Conservation (phyloP, 1,140 invertebrate genomes). For the Drosophila yakuba region DNA sequence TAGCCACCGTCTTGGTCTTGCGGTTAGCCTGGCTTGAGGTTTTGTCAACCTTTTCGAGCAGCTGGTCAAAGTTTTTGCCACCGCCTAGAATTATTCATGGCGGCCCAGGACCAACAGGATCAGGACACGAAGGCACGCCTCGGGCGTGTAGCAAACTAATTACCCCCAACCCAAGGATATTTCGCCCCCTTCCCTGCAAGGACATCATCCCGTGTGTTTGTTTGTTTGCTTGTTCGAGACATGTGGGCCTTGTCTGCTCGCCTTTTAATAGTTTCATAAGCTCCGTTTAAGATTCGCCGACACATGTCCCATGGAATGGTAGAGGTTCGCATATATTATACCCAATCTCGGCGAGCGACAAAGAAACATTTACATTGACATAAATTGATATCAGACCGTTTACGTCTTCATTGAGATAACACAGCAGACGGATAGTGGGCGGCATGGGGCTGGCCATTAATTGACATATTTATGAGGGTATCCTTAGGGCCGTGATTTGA, state of each 20-base stretch:
- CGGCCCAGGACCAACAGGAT: slow-evolving; percentile 13
- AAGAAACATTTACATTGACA: slow-evolving; percentile 73
- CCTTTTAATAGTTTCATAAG: slow-evolving; percentile 84
- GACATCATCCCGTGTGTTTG: slow-evolving; percentile 32
- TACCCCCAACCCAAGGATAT: slow-evolving; percentile 54
- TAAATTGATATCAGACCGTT: slow-evolving; percentile 82
- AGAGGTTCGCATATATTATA: slow-evolving; percentile 63
- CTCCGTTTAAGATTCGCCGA: slow-evolving; percentile 84
- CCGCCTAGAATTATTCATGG: slow-evolving; percentile 74
- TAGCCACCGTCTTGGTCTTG: slow-evolving; percentile 59
- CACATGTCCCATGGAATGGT: slow-evolving; percentile 70
- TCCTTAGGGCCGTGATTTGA: slow-evolving; percentile 70
- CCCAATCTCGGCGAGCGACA: slow-evolving; percentile 44
- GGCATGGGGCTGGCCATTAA: slow-evolving; percentile 61
- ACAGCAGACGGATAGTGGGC: slow-evolving; percentile 19
- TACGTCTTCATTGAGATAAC: slow-evolving; percentile 80
- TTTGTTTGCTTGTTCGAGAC: slow-evolving; percentile 65
- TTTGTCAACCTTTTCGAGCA: slow-evolving; percentile 54
- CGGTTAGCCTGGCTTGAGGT: slow-evolving; percentile 53
- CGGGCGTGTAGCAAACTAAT: slow-evolving; percentile 78
- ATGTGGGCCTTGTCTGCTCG: slow-evolving; percentile 57
- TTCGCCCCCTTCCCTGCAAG: not conserved
- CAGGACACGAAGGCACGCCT: slow-evolving; percentile 56
- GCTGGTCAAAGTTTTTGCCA: slow-evolving; percentile 75
- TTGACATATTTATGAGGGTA: slow-evolving; percentile 83